Evolutionary conservation across 2,797 vertebrate genomes (phyloP), one percentile per base, ranked within the genome.

Genomic region (Tangara arthus): DNA sequence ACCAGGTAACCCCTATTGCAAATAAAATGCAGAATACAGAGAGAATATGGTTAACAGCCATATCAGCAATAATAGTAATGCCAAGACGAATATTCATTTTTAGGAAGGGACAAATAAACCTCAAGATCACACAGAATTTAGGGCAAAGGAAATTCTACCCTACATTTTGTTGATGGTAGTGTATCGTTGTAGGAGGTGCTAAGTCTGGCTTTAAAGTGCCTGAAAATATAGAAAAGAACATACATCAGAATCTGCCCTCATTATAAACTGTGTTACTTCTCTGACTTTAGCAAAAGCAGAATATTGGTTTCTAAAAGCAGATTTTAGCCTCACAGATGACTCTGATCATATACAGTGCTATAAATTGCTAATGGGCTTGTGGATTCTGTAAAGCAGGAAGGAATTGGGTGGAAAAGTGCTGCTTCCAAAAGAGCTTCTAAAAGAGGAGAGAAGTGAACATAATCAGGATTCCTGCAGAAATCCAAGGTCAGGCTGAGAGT

Each of bases 281-380:
- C 61, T 46, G 79, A 69, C 50, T 93, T 91, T 56, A 92, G 69
- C 65, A 92, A 89, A 89, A 89, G 61, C 41, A 86, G 89, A 89
- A 81, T 90, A 85, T n/a, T 83, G 57, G 76, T 91, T 96, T 96
- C 92, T 83, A 91, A 94, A 93, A 92, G 87, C 21, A 79, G 92
- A 89, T 83, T 93, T 91, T 83, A 89, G 87, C 75, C 42, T 92
- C 87, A n/a, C 50, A 89, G 82, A 93, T 92, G 76, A 92, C 69
- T 93, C 79, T 89, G 89, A 83, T 93, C 84, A 44, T 87, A 82
- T 23, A 84, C 35, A 89, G 88, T 89, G 70, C 94, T 96, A 97
- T 93, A 96, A 95, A 96, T 94, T 96, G 79, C 87, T 95, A 94
- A 93, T 72, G 52, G 87, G 57, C 77, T 90, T 76, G 72, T 93